Evolutionary conservation across 2,888 invertebrate species (phyloP).

Genomic region (Amblyjoppa fuscipennis): DNA sequence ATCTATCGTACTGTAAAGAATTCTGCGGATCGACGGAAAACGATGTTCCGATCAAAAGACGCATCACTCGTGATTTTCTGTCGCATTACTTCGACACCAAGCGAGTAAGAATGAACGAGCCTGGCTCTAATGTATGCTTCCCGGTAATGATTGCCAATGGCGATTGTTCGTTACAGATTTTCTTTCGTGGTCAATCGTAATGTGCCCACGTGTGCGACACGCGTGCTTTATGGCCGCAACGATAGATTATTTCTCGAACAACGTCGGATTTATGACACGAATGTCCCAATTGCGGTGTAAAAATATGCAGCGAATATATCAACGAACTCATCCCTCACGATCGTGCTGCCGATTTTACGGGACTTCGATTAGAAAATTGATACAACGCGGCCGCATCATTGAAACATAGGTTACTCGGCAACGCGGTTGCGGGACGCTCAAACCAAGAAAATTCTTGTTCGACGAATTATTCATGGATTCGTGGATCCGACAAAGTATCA

Average conservation of each 20-base stretch:
- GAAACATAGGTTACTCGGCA: conserved; percentile 62
- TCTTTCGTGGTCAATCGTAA: not conserved
- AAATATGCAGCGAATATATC: not conserved
- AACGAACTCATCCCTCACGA: not conserved
- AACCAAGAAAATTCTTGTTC: not conserved
- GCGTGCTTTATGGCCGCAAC: conserved; percentile 29
- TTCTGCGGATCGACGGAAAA: conserved; percentile 50
- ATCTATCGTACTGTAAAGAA: conserved; percentile 53
- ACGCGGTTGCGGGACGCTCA: conserved; percentile 56
- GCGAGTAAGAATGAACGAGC: conserved; percentile 71
- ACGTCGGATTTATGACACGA: conserved; percentile 6
- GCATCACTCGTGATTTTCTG: conserved; percentile 71
- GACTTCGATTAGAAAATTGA: conserved; percentile 1
- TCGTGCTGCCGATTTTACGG: not conserved
- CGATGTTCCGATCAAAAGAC: conserved; percentile 58
- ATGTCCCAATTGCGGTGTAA: not conserved
- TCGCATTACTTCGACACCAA: conserved; percentile 83
- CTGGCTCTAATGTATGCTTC: conserved; percentile 83
- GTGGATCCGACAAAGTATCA: not conserved
- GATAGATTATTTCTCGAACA: not conserved
- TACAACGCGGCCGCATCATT: not conserved
- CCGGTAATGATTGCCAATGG: not conserved
- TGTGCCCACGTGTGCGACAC: conserved; percentile 52
- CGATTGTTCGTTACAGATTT: not conserved
- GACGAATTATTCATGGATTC: conserved; percentile 39